Evolutionary conservation across 1,140 invertebrate genomes (phyloP), one percentile per base, ranked within the genome.

Genomic region (Meloidogyne floridensis): DNA sequence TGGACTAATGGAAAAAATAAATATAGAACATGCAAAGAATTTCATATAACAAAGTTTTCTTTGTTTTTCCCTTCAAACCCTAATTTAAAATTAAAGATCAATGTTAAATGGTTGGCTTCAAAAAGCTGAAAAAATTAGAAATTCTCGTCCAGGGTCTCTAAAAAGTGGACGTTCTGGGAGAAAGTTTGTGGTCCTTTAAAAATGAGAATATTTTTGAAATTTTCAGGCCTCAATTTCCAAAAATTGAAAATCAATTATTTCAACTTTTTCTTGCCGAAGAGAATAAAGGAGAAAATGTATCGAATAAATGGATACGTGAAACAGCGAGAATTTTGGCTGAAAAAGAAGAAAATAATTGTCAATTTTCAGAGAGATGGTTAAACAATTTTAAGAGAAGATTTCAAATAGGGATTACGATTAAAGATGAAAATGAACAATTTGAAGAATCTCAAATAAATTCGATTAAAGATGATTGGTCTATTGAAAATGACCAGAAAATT

Each of bases 291-390:
- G 76, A 81, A 56, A 69, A 82, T 47, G 80, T 82, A 0, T 73
- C 81, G 43, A 87, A 87, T 69, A 70, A 81, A 75, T 87, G 86
- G 86, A 80, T 87, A 53, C 80, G 86, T 13, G 86, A 87, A 42
- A 85, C 83, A 6, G 86, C 86, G 2, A 72, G 76, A 13, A 80
- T 75, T 15, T 78, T 87, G 43, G 86, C 86, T n/a, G 56, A 20
- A 8, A 56, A 75, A 54, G 80, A 72, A 11, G 69, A 86, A 76
- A 70, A 84, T 65, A 65, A n/a, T 80, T 86, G 86, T 43, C 86
- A 87, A 81, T 87, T 87, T 80, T 82, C 77, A 65, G 86, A 87
- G 72, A 59, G 86, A 72, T 87, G 86, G 86, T 81, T 87, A 20
- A 73, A 72, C 42, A 87, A 87, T 72, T 87, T 87, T 75, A 87